These are phyloP conservation scores for Morone chrysops DNA, from an alignment of 2,113 vertebrate genomes.

Conservation along the genomic window DNA sequence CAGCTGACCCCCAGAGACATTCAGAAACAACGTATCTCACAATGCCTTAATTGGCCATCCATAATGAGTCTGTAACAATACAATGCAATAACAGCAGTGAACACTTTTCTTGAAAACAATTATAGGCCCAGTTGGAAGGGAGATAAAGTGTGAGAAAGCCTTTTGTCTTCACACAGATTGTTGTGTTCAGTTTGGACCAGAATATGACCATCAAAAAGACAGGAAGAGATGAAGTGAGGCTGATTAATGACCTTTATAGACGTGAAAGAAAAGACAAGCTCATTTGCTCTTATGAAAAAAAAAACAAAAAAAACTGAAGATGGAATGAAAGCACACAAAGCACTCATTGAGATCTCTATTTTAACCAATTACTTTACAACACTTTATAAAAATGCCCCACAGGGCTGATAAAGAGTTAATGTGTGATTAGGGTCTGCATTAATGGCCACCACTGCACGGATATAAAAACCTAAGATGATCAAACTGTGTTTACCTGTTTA, in stretches of 20 bases:
- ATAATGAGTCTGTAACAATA: neutral
- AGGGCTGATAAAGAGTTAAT: too few relatives aligned
- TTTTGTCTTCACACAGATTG: constrained; percentile 22
- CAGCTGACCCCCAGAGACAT: neutral
- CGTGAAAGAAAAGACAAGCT: neutral
- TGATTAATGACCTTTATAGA: neutral
- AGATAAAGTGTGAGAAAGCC: constrained; percentile 33
- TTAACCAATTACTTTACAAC: neutral
- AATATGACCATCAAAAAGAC: neutral
- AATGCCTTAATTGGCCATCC: neutral
- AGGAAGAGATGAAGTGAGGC: neutral
- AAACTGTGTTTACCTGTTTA: constrained; percentile 58
- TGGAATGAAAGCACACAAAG: neutral
- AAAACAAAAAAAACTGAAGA: neutral
- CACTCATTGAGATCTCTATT: neutral
- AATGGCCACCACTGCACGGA: neutral
- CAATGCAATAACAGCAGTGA: neutral
- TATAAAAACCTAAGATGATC: constrained; percentile 3
- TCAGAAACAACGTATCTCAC: neutral
- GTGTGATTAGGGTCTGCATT: neutral
- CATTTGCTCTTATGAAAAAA: neutral
- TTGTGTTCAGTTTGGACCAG: constrained; percentile 1
- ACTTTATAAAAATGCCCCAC: neutral
- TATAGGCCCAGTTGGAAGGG: constrained; percentile 39
- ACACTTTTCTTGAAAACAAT: constrained; percentile 7